These are phyloP conservation scores for Ophraella communa DNA, from an alignment of 2,888 invertebrate genomes.

Conservation along the genomic window DNA sequence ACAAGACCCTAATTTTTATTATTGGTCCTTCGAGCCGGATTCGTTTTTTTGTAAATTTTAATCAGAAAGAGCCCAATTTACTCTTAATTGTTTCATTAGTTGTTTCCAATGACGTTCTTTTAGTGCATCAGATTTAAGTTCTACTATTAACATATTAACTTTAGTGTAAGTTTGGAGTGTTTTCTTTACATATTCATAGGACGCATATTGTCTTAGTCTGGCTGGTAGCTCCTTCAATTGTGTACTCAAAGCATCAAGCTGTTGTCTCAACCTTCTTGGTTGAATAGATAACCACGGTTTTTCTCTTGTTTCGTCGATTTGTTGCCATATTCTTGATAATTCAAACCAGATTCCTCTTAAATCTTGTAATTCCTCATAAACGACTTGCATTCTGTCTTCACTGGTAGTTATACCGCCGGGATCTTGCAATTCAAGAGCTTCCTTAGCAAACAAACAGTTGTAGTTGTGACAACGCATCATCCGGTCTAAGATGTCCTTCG, in stretches of 20 bases:
- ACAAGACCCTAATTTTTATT: too few species aligned
- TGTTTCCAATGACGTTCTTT: slow-evolving; percentile 99
- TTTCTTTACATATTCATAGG: slow-evolving; percentile 97
- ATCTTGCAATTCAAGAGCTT: slow-evolving; percentile 96
- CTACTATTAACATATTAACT: slow-evolving; percentile 95
- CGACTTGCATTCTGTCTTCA: slow-evolving; percentile 88
- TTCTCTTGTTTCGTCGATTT: slow-evolving; percentile 96
- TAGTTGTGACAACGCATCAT: slow-evolving; percentile 89
- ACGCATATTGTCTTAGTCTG: slow-evolving; percentile 86
- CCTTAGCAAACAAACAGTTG: slow-evolving; percentile 96
- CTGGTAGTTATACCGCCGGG: slow-evolving; percentile 72
- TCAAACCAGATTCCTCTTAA: slow-evolving; percentile 97
- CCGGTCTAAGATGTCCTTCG: slow-evolving; percentile 91
- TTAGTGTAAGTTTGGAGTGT: slow-evolving; percentile 95
- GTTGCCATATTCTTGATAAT: slow-evolving; percentile 93
- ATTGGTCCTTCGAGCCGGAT: too few species aligned
- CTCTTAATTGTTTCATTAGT: slow-evolving; percentile 90
- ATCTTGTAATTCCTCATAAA: slow-evolving; percentile 96
- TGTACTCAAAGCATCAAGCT: slow-evolving; percentile 90
- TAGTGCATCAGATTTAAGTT: slow-evolving; percentile 97
- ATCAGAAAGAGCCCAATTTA: slow-evolving; percentile 96
- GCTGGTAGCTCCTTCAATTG: slow-evolving; percentile 92
- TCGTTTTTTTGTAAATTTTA: too few species aligned
- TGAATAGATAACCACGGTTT: slow-evolving; percentile 99
- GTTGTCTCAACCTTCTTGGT: slow-evolving; percentile 95